Percentiles rank a stretch among this genome's conserved stretches.
These are phyloP conservation scores for Eutrigla gurnardus DNA, from an alignment of 2,797 vertebrate genomes.

Conservation along the genomic window DNA sequence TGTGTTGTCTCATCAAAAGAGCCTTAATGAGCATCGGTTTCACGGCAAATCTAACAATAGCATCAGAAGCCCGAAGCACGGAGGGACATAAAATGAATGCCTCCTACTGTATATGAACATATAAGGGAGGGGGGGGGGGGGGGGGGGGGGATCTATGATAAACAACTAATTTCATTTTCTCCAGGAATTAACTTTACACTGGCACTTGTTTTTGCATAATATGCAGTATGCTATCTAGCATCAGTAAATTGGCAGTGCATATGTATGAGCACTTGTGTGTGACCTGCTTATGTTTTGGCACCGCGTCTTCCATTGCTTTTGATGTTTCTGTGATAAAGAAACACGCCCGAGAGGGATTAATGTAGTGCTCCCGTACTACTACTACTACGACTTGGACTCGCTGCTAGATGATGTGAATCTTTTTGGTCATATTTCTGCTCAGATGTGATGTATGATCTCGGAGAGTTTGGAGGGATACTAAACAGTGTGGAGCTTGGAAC, in stretches of 20 bases:
- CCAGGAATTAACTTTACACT: constrained; percentile 27
- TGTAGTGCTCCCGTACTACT: constrained; percentile 3
- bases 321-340: constrained; percentile 44
- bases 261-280: constrained; percentile 58
- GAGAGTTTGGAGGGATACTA: constrained; percentile 39
- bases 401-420: constrained; percentile 8
- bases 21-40: constrained; percentile 25
- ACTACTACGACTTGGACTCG: background rate
- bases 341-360: constrained; percentile 30
- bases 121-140: background rate
- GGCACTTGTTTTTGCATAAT: background rate
- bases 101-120: background rate
- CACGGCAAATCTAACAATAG: constrained; percentile 24
- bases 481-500: constrained; percentile 40
- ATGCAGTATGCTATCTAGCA: constrained; percentile 21
- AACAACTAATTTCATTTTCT: constrained; percentile 34
- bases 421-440: constrained; percentile 18
- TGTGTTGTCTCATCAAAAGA: constrained; percentile 23
- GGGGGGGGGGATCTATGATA: constrained; percentile 6
- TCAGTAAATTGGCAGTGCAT: constrained; percentile 42
- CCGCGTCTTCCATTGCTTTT: constrained; percentile 38
- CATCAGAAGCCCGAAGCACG: constrained; percentile 11
- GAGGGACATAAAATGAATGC: constrained; percentile 16
- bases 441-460: constrained; percentile 40
- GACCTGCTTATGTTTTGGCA: constrained; percentile 59